These are phyloP conservation scores for Cheilosia vulpina DNA, from an alignment of 2,888 invertebrate genomes.

Conservation along the genomic window DNA sequence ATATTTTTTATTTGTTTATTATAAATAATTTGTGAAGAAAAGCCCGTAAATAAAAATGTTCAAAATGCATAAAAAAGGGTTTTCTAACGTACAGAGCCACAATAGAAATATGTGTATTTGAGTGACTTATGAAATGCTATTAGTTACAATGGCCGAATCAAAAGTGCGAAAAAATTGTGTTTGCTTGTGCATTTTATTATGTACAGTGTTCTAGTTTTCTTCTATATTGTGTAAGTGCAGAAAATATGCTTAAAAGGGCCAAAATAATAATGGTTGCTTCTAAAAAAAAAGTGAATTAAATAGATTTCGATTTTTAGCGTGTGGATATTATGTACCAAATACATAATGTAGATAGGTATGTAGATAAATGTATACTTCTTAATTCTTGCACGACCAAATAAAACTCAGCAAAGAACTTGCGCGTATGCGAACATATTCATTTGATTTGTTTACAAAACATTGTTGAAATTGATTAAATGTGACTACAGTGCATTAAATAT, in stretches of 20 bases:
- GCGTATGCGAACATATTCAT: background rate
- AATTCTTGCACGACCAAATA: background rate
- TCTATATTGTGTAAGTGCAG: background rate
- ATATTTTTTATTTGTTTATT: conserved; percentile 64
- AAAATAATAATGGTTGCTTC: background rate
- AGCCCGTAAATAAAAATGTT: conserved; percentile 3
- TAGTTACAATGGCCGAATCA: conserved; percentile 41
- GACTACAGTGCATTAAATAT: background rate
- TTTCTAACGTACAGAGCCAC: background rate
- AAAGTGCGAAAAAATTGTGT: conserved; percentile 2
- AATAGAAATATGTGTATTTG: background rate
- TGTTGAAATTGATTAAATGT: conserved; percentile 23
- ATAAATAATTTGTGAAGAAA: background rate
- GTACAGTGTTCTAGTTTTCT: background rate
- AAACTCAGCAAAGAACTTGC: background rate
- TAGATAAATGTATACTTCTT: no score
- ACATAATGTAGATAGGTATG: no score
- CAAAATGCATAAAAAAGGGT: background rate
- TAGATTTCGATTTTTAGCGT: no score
- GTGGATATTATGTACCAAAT: no score
- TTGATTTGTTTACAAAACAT: conserved; percentile 58
- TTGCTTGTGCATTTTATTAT: background rate
- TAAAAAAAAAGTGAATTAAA: background rate
- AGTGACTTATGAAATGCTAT: background rate
- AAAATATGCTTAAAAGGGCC: background rate